Conservation (phyloP, 2,113 vertebrate genomes). For the Cervus canadensis region DNA sequence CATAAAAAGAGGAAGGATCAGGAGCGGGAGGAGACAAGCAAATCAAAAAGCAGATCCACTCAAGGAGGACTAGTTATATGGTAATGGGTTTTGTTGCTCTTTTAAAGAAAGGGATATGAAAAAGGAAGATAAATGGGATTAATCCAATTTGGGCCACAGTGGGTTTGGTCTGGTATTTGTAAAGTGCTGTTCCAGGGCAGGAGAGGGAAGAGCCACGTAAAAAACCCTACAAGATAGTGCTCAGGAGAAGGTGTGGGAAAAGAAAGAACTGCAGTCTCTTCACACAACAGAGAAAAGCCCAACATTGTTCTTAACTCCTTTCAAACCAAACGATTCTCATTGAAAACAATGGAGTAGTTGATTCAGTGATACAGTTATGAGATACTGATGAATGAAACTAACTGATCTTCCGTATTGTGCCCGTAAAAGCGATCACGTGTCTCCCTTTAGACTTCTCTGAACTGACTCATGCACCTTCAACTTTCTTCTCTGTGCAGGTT, state of each 20-base stretch:
- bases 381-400: background rate
- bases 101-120: background rate
- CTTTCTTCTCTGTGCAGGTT: background rate
- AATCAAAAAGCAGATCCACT: background rate
- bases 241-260: background rate
- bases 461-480: slow-evolving; percentile 36
- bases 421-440: background rate
- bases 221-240: background rate
- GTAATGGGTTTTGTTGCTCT: background rate
- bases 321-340: background rate
- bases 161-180: background rate
- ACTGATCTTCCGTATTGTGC: background rate
- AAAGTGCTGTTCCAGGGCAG: background rate
- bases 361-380: slow-evolving; percentile 3
- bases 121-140: background rate
- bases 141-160: background rate
- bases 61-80: background rate
- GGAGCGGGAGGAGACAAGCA: background rate
- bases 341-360: slow-evolving; percentile 32
- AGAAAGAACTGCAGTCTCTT: background rate
- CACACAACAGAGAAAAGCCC: background rate
- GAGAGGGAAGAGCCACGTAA: background rate
- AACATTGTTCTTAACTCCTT: background rate
- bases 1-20: background rate
- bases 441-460: slow-evolving; percentile 41